Evolutionary conservation across 2,888 invertebrate genomes (phyloP).

Genomic region (Epistrophella euchroma): DNA sequence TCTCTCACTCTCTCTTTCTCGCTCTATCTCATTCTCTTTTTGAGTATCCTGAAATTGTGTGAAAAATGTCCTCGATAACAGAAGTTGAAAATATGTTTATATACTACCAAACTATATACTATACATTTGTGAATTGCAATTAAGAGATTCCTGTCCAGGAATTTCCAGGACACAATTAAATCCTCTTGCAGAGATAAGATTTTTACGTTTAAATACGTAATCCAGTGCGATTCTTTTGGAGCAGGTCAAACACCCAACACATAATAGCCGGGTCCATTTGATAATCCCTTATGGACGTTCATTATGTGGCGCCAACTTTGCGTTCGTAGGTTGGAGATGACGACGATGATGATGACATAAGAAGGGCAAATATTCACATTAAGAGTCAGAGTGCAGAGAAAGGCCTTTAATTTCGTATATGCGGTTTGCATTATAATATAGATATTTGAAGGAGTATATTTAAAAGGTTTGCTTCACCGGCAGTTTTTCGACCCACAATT

Average conservation of each 20-base stretch:
- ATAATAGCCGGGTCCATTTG: slow-evolving; percentile 61
- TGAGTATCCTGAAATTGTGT: slow-evolving; percentile 21
- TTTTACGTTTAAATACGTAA: slow-evolving; percentile 56
- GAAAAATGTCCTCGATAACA: slow-evolving; percentile 66
- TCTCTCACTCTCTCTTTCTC: slow-evolving; percentile 12
- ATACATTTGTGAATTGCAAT: slow-evolving; percentile 56
- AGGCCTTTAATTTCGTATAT: slow-evolving; percentile 43
- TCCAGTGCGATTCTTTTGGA: slow-evolving; percentile 39
- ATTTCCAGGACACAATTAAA: slow-evolving; percentile 75
- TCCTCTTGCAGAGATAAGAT: slow-evolving; percentile 71
- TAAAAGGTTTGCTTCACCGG: slow-evolving; percentile 57
- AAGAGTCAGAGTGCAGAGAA: not conserved
- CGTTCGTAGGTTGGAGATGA: slow-evolving; percentile 35
- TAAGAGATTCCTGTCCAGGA: slow-evolving; percentile 75
- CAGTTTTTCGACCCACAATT: slow-evolving; percentile 27
- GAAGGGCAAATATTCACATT: slow-evolving; percentile 49
- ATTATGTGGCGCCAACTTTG: slow-evolving; percentile 34
- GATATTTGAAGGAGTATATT: slow-evolving; percentile 52
- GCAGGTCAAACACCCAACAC: slow-evolving; percentile 40
- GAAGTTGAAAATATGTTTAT: slow-evolving; percentile 61
- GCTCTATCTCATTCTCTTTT: not conserved
- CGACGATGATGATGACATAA: slow-evolving; percentile 54
- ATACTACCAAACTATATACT: slow-evolving; percentile 19
- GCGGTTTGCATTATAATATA: slow-evolving; percentile 65
- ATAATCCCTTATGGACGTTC: slow-evolving; percentile 35